Conservation (phyloP, 2,888 invertebrate species). For the Holacanthella duospinosa region DNA sequence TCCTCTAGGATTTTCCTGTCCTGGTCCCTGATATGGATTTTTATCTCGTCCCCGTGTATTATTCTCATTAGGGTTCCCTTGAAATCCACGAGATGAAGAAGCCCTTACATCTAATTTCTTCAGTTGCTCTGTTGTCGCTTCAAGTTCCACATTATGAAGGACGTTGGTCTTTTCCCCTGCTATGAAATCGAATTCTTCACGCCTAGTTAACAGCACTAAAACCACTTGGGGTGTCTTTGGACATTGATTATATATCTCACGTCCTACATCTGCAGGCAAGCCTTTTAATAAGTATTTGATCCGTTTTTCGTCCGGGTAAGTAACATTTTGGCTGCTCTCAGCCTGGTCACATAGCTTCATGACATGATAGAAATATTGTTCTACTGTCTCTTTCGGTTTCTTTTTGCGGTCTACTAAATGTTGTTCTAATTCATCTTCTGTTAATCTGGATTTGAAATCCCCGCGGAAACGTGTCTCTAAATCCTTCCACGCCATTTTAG, state of each 20-base stretch:
- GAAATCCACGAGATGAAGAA: no score
- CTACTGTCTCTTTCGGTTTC: neutral
- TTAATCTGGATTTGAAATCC: neutral
- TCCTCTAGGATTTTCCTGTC: neutral
- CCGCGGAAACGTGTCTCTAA: neutral
- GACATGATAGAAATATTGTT: neutral
- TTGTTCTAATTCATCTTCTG: neutral
- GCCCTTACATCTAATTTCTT: no score
- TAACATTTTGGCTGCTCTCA: neutral
- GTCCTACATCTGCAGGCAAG: neutral
- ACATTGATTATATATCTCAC: neutral
- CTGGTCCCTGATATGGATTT: neutral
- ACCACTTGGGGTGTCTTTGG: constrained; percentile 4
- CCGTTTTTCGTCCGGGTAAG: neutral
- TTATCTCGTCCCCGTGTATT: neutral
- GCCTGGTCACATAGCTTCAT: neutral
- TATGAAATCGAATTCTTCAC: neutral
- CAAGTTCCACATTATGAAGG: neutral
- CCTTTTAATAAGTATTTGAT: neutral
- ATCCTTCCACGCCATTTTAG: neutral
- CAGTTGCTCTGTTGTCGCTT: neutral
- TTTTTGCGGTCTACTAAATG: neutral
- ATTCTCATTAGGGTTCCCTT: neutral
- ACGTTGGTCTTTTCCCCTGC: neutral
- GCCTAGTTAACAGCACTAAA: neutral